Base-by-base conservation (phyloP, 1,140 invertebrate species). In the Tetraneura akinire region DNA sequence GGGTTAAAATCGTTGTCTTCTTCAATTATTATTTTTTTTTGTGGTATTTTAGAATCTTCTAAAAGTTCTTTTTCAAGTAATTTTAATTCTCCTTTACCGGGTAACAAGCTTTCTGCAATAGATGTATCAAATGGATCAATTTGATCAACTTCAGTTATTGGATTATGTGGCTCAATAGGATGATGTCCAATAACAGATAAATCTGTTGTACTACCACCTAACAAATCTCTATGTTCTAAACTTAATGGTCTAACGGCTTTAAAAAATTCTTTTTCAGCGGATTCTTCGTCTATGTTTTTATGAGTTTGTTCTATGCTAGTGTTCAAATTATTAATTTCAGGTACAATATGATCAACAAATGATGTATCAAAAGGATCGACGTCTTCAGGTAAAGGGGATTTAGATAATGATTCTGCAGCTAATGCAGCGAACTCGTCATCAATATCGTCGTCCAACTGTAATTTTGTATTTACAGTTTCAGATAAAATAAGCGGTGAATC, bases 281-380 rank as follows among this genome's bases (percentile, higher is more conserved):
- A 0, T 6, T 62, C 62, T 29, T 78, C 55, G 42, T 78, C 1
- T 14, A 14, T 5, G 3, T 57, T n/a, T 45, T 13, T 47, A n/a
- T 82, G 51, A 45, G 16, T 74, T 26, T 78, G 13, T 78, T 62
- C 53, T 18, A 3, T n/a, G 60, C 47, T 11, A 42, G 8, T 86
- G 81, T 89, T 90, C 29, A 89, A 84, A 85, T 91, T 90, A 37
- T 87, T 86, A 85, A 91, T 90, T 49, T 90, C 90, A 11, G 91
- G 91, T 64, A 93, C 85, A 55, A 94, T 88, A 83, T 91, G 91
- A 53, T 93, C 91, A 0, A 91, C 93, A 86, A 94, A 93, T 64
- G 91, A 90, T 13, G 94, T 95, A 84, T 96, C 94, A 84, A 96
- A 96, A 0, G 93, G 94, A 89, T 95, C 93, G 23, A 80, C n/a